Evolutionary conservation across 2,797 vertebrate species (phyloP).

Genomic region (Myotis findleyi): DNA sequence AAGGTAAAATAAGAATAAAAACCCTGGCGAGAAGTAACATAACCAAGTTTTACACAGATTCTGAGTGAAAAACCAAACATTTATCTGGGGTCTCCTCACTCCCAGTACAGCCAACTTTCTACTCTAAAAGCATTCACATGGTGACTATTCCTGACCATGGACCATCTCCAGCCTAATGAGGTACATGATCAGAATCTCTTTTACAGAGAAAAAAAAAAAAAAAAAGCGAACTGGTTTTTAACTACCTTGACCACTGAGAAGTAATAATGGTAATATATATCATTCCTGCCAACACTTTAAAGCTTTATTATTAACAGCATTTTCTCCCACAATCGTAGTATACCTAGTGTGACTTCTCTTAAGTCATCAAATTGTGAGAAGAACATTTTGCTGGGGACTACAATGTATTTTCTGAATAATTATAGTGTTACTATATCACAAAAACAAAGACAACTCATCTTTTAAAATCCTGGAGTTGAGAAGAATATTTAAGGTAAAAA

Average conservation of each 20-base stretch:
- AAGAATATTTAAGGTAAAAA: conserved; percentile 41
- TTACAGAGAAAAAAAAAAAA: not conserved
- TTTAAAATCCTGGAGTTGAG: not conserved
- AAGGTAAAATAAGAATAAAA: conserved; percentile 2
- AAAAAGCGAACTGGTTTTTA: not conserved
- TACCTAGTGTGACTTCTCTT: not conserved
- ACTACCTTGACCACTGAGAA: not conserved
- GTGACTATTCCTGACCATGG: not conserved
- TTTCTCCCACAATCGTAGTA: not conserved
- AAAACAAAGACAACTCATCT: conserved; percentile 10
- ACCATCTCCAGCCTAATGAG: not conserved
- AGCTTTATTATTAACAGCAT: not conserved
- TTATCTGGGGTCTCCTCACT: not conserved
- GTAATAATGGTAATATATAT: not conserved
- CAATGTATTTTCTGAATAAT: not conserved
- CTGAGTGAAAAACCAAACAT: not conserved
- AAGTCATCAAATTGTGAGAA: not conserved
- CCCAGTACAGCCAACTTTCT: not conserved
- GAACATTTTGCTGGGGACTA: not conserved
- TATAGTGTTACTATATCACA: not conserved
- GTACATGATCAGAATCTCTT: not conserved
- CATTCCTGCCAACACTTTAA: not conserved
- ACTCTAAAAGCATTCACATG: not conserved
- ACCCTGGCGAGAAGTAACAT: not conserved
- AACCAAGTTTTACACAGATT: not conserved